Evolutionary conservation across 2,888 invertebrate genomes (phyloP).

Genomic region (Ochropleura plecta): DNA sequence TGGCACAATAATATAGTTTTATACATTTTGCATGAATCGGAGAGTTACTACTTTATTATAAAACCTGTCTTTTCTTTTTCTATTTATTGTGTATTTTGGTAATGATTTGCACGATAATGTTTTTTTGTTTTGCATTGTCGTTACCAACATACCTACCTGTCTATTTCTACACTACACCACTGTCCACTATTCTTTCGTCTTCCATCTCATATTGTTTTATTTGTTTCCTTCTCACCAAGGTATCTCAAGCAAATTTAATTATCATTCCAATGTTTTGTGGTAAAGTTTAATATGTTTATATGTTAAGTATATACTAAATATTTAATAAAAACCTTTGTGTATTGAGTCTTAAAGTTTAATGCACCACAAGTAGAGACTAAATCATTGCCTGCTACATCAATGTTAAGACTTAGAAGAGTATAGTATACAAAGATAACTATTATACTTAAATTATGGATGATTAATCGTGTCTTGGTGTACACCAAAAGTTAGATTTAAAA

Average conservation of each 20-base stretch:
- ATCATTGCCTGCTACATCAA: slow-evolving; percentile 84
- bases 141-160: slow-evolving; percentile 58
- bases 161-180: slow-evolving; percentile 68
- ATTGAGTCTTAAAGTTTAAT: slow-evolving; percentile 75
- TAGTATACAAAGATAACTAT: slow-evolving; percentile 72
- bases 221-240: slow-evolving; percentile 70
- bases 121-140: slow-evolving; percentile 23
- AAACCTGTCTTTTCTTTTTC: slow-evolving; percentile 55
- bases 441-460: slow-evolving; percentile 70
- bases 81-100: slow-evolving; percentile 55
- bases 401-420: slow-evolving; percentile 79
- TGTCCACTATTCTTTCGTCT: slow-evolving; percentile 72
- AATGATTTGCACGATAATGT: slow-evolving; percentile 47
- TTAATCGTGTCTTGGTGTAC: slow-evolving; percentile 83
- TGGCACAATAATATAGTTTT: slow-evolving; percentile 64
- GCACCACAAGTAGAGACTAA: slow-evolving; percentile 87
- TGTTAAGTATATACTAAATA: slow-evolving; percentile 73
- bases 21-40: slow-evolving; percentile 63
- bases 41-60: slow-evolving; percentile 48
- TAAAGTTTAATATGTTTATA: slow-evolving; percentile 69
- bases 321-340: slow-evolving; percentile 70
- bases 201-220: slow-evolving; percentile 71
- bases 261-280: slow-evolving; percentile 80
- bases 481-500: slow-evolving; percentile 79
- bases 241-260: slow-evolving; percentile 89